Percentiles rank a stretch among this genome's conserved stretches.
phyloP scores from a whole-genome alignment of 2,797 vertebrate species.

The Danio jaintianensis region DNA sequence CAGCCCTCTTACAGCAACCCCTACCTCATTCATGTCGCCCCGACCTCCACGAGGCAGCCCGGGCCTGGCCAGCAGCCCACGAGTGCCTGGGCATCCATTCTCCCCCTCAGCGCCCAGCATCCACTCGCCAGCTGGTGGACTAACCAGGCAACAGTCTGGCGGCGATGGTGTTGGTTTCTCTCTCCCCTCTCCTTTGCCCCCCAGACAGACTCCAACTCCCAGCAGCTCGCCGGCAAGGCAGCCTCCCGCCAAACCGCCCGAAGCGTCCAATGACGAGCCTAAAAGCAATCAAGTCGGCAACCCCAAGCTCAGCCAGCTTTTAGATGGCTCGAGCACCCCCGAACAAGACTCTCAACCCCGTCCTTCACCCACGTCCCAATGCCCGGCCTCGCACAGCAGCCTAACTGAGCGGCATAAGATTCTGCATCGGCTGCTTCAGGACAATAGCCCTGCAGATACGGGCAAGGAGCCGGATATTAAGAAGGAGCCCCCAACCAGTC shows the following conservation, averaged over 20 bases:
- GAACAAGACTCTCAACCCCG: conserved; percentile 72
- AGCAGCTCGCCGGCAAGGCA: conserved; percentile 76
- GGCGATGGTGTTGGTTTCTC: conserved; percentile 77
- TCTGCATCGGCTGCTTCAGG: conserved; percentile 91
- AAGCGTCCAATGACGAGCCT: conserved; percentile 78
- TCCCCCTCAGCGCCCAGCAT: conserved; percentile 83
- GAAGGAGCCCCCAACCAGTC: conserved; percentile 74
- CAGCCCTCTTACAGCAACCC: conserved; percentile 85
- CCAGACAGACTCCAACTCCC: conserved; percentile 77
- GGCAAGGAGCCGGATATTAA: conserved; percentile 74
- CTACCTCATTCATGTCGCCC: conserved; percentile 91
- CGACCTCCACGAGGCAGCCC: conserved; percentile 87
- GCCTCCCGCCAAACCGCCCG: conserved; percentile 80
- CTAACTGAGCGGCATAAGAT: conserved; percentile 94
- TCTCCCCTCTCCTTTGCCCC: conserved; percentile 79
- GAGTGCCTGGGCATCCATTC: conserved; percentile 86
- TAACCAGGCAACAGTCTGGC: conserved; percentile 72
- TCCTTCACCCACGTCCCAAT: conserved; percentile 73
- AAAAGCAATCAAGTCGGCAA: conserved; percentile 77
- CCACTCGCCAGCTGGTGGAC: conserved; percentile 74
- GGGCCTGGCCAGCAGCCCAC: conserved; percentile 83
- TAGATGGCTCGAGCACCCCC: conserved; percentile 61
- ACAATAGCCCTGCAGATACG: conserved; percentile 87
- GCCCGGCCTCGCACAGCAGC: conserved; percentile 91
- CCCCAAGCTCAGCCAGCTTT: conserved; percentile 75